Conservation (phyloP, 35 echinoderm and acorn worm species). For the Ophiothrix spiculata region DNA sequence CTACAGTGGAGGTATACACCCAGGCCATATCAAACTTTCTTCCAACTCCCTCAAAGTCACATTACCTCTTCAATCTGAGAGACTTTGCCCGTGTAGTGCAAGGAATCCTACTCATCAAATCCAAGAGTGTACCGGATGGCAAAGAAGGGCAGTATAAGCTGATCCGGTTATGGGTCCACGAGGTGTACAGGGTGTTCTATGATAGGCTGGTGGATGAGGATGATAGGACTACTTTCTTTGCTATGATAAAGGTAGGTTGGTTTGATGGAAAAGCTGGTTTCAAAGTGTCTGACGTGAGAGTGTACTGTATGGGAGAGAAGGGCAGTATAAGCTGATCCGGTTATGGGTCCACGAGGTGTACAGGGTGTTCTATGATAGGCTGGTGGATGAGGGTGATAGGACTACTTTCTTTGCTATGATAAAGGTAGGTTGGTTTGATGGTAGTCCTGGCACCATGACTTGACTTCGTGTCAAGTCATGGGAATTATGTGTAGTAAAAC, state of each 20-base stretch:
- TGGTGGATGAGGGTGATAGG: constrained; percentile 84
- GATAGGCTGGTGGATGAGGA: constrained; percentile 92
- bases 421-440: constrained; percentile 83
- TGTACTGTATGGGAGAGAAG: constrained; percentile 63
- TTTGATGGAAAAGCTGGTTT: no score
- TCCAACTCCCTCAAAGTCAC: constrained; percentile 90
- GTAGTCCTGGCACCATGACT: no score
- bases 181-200: constrained; percentile 98
- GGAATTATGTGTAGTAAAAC: no score
- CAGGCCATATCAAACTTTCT: constrained; percentile 87
- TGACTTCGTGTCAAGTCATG: no score
- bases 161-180: constrained; percentile 93
- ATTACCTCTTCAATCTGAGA: constrained; percentile 85
- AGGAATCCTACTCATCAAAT: constrained; percentile 78
- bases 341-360: constrained; percentile 99
- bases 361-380: constrained; percentile 96
- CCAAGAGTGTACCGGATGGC: constrained; percentile 59
- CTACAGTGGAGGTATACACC: constrained; percentile 91
- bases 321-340: constrained; percentile 75
- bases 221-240: constrained; percentile 76
- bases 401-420: constrained; percentile 79
- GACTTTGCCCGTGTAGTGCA: constrained; percentile 96
- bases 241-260: constrained; percentile 82
- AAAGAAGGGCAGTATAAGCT: constrained; percentile 76
- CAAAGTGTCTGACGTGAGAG: no score